Evolutionary conservation across 1,140 invertebrate species (phyloP), one percentile per base, ranked within the genome.

Genomic region (Lasioglossum baleicum): DNA sequence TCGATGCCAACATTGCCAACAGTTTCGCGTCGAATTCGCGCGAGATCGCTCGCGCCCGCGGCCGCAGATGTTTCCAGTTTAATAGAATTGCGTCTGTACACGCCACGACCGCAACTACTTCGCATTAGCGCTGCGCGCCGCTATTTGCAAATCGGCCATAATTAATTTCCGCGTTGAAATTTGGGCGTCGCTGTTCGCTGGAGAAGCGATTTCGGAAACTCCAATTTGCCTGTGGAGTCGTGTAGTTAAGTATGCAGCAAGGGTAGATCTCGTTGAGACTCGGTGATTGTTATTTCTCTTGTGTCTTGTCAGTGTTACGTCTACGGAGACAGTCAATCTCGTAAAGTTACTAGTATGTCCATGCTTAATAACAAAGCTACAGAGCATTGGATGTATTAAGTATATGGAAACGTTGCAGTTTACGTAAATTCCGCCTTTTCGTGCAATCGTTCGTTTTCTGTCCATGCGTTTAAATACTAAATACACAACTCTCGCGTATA

Each of bases 31-130:
- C 75, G 56, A 22, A 40, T 53, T 51, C 60, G 44, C 40, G 17
- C 20, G 8, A 4, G n/a, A 8, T 53, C 58, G 31, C 58, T 75
- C 17, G 13, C 10, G 65, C 13, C 15, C 53, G 13, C 74, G 65
- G 20, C 15, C 53, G 13, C 74, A 48, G 60, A 65, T 72, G 69
- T 15, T 42, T 42, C 48, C 17, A 64, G 61, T 72, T 53, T 64
- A 78, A 70, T 31, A 51, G 31, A 22, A 53, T 17, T 35, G 1
- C 15, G 22, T 0, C 60, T 15, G 44, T 42, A 31, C 17, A 26
- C 7, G 7, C 31, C 13, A 40, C 60, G 31, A 78, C 31, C 35
- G 3, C 51, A 42, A 44, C 35, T 53, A 31, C 56, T 64, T 31
- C 7, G 5, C 44, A 35, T 42, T n/a, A 26, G 20, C 61, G 48